These are phyloP conservation scores for Leptosomus discolor DNA, from an alignment of 2,113 vertebrate genomes.

Conservation along the genomic window DNA sequence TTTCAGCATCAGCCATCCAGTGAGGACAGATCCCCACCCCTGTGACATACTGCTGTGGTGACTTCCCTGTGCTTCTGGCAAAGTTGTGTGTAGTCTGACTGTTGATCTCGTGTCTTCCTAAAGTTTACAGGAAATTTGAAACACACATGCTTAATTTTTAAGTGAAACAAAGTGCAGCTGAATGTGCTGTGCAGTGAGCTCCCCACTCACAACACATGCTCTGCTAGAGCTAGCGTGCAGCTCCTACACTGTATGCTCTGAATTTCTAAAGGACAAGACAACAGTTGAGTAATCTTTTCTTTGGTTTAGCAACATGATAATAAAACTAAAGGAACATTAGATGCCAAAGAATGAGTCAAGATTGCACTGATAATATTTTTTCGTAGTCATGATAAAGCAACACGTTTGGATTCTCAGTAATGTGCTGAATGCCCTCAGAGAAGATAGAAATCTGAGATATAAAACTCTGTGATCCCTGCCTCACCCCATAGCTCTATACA, in stretches of 20 bases:
- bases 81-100: accelerated
- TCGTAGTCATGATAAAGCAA: neutral
- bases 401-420: too few relatives aligned
- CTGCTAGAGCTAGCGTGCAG: neutral
- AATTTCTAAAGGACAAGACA: neutral
- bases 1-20: neutral
- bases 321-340: neutral
- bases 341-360: neutral
- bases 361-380: neutral
- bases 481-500: accelerated
- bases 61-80: neutral
- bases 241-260: neutral
- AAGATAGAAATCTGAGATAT: neutral
- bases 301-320: neutral
- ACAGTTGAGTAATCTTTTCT: neutral
- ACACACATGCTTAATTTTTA: neutral
- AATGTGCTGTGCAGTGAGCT: neutral
- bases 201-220: neutral
- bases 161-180: neutral
- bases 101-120: neutral
- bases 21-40: neutral
- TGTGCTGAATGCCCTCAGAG: neutral
- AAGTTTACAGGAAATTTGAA: neutral
- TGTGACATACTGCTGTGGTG: neutral
- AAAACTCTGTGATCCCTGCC: neutral